phyloP scores from a whole-genome alignment of 1,140 invertebrate genomes.

The Drosophila obscura region DNA sequence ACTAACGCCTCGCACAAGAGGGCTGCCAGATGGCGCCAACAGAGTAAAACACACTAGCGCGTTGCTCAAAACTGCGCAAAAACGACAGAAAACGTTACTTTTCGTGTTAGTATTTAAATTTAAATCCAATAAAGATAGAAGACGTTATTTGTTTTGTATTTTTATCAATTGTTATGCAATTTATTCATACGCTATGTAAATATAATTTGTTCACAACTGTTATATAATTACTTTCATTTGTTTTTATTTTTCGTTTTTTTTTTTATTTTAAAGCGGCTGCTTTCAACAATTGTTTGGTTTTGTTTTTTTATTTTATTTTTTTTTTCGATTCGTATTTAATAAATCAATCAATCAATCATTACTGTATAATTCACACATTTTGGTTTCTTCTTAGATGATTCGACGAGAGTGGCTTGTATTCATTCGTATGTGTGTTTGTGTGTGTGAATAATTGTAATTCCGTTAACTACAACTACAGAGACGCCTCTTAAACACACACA shows the following conservation, averaged over 20 bases:
- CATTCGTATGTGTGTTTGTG: slow-evolving; percentile 16
- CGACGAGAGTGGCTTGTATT: slow-evolving; percentile 5
- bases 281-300: slow-evolving; percentile 71
- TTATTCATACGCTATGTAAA: slow-evolving; percentile 81
- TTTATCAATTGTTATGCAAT: slow-evolving; percentile 81
- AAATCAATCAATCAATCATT: slow-evolving; percentile 50
- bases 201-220: slow-evolving; percentile 81
- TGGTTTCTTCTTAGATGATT: slow-evolving; percentile 33
- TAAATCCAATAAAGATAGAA: too few relatives aligned
- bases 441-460: slow-evolving; percentile 61
- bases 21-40: too few relatives aligned
- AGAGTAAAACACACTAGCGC: too few relatives aligned
- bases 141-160: slow-evolving; percentile 27
- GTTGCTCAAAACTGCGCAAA: too few relatives aligned
- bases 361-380: slow-evolving; percentile 57
- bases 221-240: slow-evolving; percentile 72
- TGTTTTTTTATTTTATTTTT: slow-evolving; percentile 55
- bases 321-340: slow-evolving; percentile 14
- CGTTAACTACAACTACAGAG: slow-evolving; percentile 64
- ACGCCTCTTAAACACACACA: slow-evolving; percentile 21
- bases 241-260: slow-evolving; percentile 26
- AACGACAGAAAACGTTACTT: too few relatives aligned
- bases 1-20: too few relatives aligned
- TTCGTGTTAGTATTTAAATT: too few relatives aligned
- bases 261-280: slow-evolving; percentile 75